Base-by-base conservation (phyloP, 2,797 vertebrate genomes). In the Sebastes iracundus region DNA sequence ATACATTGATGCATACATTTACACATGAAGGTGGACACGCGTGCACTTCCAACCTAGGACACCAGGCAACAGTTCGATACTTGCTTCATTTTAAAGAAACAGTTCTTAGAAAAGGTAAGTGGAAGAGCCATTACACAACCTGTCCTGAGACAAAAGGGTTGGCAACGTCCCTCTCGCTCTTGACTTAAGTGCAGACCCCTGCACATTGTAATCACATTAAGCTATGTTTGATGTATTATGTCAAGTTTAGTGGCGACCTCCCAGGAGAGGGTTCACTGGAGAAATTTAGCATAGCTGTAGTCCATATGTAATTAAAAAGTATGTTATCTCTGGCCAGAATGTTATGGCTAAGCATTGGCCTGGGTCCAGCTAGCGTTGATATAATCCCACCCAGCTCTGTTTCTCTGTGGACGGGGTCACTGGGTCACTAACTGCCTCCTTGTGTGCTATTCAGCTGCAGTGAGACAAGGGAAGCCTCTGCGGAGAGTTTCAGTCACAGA, bases 341-440 rank as follows among this genome's bases (percentile, higher is more conserved):
- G 94, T 96, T 96, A 95, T 94, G 95, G 94, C 94, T 91, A 94
- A 95, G 90, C 90, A 92, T 90, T 96, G 96, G 93, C 95, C 87
- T 75, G 92, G 94, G 86, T 93, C 95, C 95, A 96, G 88, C 94
- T 93, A 95, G 89, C 88, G 92, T 90, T 95, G 93, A 94, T 95
- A 95, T 96, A 96, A 97, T 97, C 96, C 96, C 94, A 96, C 90
- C 91, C 96, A 94, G 93, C 87, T 94, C 93, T 93, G 87, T 93
- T 93, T 90, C 95, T 96, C 95, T 94, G 92, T 90, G 94, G 91
- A 92, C 84, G 88, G 91, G 96, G 95, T 96, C 95, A 97, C 85
- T 72, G 83, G 96, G 96, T 97, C 96, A 97, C 94, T 93, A 96
- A 96, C 96, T 91, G 94, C 95, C 95, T 96, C 94, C 94, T 88